Evolutionary conservation across 2,888 invertebrate species (phyloP), one percentile per base, ranked within the genome.

Genomic region (Rhimphoctona megacephalus): DNA sequence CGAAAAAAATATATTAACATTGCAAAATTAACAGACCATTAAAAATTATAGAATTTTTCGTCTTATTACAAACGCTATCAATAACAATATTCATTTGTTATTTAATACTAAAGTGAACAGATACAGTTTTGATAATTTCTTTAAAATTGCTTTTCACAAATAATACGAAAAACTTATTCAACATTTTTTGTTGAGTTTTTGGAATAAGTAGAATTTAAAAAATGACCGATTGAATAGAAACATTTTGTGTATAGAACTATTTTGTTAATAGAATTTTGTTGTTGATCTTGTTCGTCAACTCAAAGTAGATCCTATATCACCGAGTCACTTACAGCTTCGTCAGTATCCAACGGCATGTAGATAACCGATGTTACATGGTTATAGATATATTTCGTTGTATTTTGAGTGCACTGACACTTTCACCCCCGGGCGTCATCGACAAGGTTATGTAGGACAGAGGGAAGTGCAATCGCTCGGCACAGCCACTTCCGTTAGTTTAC

Each of bases 351-450:
- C 36, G n/a, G 80, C 72, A 69, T 67, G 73, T 73, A 80, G 85
- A 72, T 82, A 81, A 70, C 64, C 72, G 66, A 46, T 69, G 84
- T 81, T 79, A 82, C 74, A 39, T 54, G 33, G 69, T 67, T 76
- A 69, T 52, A n/a, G 64, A 52, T 46, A 19, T 57, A 61, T 64
- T 49, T 70, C 73, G 22, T 57, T 36, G 78, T 69, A 57, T 73
- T 81, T 84, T 79, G 78, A 78, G 79, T 79, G 43, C 79, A 81
- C 78, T 76, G 79, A 79, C 81, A 79, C 86, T 87, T 82, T 87
- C 79, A 76, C 74, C 81, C 64, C 46, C 79, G 70, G 43, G 77
- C 57, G 72, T 86, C 86, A 81, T 77, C 74, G 81, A 69, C 74
- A 43, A 22, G 39, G 25, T 22, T 81, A 73, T 49, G 64, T 54